Percentiles rank a stretch among this genome's conserved stretches.
These are phyloP conservation scores for Globicephala melas DNA, from an alignment of 2,113 vertebrate species.

Conservation along the genomic window DNA sequence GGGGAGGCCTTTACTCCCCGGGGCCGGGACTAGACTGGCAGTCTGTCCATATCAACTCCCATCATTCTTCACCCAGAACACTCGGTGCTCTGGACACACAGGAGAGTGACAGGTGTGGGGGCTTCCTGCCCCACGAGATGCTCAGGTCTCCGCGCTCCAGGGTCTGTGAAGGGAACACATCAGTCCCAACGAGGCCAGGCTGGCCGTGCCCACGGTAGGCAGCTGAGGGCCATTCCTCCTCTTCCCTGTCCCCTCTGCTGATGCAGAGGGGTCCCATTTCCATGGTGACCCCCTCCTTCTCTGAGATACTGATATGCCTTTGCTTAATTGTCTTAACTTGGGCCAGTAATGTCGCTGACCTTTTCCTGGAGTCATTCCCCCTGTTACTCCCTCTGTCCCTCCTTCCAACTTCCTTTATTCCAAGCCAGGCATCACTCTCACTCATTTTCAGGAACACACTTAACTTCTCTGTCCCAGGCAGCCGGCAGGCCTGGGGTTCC, in stretches of 20 bases:
- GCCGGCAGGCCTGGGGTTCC: background rate
- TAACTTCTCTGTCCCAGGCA: background rate
- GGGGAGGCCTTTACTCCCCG: background rate
- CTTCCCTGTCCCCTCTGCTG: background rate
- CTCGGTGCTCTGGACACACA: background rate
- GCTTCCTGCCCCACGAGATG: too few relatives aligned
- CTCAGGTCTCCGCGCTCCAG: background rate
- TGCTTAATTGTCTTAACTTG: background rate
- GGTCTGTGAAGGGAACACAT: background rate
- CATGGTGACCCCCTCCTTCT: background rate
- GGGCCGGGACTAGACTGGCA: background rate
- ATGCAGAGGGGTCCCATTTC: background rate
- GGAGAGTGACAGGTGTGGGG: background rate
- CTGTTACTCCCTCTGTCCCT: background rate
- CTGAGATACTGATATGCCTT: background rate
- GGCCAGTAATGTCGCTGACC: background rate
- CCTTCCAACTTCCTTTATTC: background rate
- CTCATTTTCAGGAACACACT: background rate
- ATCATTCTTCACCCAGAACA: background rate
- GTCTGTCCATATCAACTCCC: background rate
- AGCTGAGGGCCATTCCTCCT: background rate
- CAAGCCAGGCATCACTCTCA: background rate
- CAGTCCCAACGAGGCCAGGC: background rate
- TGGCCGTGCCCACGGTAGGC: background rate
- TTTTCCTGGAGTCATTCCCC: background rate